These are phyloP conservation scores for Amblyopsis rosae DNA, from an alignment of 2,113 vertebrate species.

Conservation along the genomic window DNA sequence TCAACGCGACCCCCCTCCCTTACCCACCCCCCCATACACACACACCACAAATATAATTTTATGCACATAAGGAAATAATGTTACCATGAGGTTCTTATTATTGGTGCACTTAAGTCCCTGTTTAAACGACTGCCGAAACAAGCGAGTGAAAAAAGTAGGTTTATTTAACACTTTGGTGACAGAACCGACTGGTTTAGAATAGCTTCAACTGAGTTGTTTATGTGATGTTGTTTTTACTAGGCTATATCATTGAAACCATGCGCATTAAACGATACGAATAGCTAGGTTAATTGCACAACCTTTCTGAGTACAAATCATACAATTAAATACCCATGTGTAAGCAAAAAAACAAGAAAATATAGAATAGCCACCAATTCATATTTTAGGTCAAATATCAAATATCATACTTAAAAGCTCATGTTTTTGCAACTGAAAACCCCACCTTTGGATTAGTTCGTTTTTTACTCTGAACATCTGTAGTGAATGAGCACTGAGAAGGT, in stretches of 20 bases:
- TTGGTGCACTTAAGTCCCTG: background rate
- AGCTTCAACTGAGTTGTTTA: background rate
- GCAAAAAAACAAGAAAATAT: background rate
- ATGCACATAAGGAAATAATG: constrained; percentile 24
- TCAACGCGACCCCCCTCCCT: background rate
- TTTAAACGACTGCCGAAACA: background rate
- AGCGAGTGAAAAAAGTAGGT: background rate
- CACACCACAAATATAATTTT: background rate
- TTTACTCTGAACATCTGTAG: background rate
- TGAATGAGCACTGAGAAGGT: background rate
- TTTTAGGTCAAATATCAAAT: constrained; percentile 42
- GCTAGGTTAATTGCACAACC: too few relatives aligned
- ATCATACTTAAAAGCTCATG: background rate
- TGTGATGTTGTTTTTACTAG: background rate
- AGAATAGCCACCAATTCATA: constrained; percentile 6
- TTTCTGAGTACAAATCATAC: background rate
- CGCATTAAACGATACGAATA: too few relatives aligned
- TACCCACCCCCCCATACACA: too few relatives aligned
- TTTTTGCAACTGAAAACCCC: background rate
- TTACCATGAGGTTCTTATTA: background rate
- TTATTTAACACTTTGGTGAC: background rate
- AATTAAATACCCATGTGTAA: background rate
- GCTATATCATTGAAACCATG: too few relatives aligned
- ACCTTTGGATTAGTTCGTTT: background rate
- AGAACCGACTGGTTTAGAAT: background rate